Evolutionary conservation across 2,113 vertebrate species (phyloP).

Genomic region (Platichthys stellatus): DNA sequence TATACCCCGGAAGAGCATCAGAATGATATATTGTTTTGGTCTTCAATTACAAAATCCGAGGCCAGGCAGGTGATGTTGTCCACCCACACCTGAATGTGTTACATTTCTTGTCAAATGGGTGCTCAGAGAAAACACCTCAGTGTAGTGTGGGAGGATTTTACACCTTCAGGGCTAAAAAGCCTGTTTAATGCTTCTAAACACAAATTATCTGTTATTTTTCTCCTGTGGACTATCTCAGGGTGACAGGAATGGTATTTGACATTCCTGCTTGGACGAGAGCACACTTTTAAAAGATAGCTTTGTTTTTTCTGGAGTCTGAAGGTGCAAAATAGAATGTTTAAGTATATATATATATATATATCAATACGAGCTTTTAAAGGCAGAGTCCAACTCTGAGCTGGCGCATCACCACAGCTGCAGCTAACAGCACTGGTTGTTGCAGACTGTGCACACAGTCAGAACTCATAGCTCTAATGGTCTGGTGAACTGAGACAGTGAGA

Average conservation of each 20-base stretch:
- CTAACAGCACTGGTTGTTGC: neutral
- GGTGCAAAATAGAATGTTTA: neutral
- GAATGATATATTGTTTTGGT: constrained; percentile 20
- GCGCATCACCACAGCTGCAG: neutral
- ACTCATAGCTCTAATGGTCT: constrained; percentile 13
- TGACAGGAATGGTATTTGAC: neutral
- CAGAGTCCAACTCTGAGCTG: neutral
- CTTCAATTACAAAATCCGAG: constrained; percentile 49
- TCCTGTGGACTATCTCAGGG: no score
- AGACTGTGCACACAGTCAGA: neutral
- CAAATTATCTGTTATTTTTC: neutral
- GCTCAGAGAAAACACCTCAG: constrained; percentile 10
- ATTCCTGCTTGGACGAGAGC: neutral
- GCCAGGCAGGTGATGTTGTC: constrained; percentile 9
- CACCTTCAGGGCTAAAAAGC: constrained; percentile 4
- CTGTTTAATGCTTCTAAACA: neutral
- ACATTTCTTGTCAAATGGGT: constrained; percentile 28
- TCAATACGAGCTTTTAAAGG: neutral
- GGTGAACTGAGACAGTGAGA: constrained; percentile 14
- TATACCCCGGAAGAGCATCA: constrained; percentile 28
- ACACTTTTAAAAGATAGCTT: neutral
- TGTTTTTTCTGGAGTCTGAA: neutral
- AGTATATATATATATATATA: neutral
- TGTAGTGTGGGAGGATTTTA: constrained; percentile 4
- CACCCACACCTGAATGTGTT: constrained; percentile 15